A percentile compares a stretch with the other conserved stretches of the same genome.
phyloP scores from a whole-genome alignment of 2,888 invertebrate species.

The Sepioteuthis lessoniana region DNA sequence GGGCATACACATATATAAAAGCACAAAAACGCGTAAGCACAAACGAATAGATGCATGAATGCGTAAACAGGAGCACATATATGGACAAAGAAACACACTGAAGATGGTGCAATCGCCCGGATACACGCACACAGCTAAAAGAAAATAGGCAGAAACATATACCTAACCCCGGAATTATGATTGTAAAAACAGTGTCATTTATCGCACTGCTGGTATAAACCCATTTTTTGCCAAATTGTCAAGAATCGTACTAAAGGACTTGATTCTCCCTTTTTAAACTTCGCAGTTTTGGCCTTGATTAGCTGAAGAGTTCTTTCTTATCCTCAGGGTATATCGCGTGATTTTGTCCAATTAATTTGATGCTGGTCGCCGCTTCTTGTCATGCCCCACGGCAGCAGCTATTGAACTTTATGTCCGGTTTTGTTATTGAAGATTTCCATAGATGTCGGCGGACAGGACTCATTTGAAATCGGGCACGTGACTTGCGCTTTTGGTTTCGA shows the following conservation, averaged over 20 bases:
- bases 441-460: neutral
- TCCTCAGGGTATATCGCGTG: neutral
- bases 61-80: neutral
- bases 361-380: neutral
- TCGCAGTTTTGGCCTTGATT: constrained; percentile 1
- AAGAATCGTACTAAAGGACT: neutral
- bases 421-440: neutral
- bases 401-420: constrained; percentile 12
- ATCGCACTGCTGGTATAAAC: neutral
- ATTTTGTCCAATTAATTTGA: neutral
- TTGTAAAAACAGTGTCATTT: neutral
- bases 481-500: neutral
- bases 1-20: no score
- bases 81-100: neutral
- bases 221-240: neutral
- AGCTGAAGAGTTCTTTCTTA: neutral
- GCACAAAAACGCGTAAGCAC: no score
- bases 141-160: neutral
- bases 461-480: neutral
- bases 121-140: neutral
- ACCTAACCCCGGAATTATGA: neutral
- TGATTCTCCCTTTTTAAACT: neutral
- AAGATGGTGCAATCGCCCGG: no score
- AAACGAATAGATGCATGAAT: no score
- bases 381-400: neutral